Evolutionary conservation across 2,888 invertebrate species (phyloP).

Genomic region (Leptogaster cylindrica): DNA sequence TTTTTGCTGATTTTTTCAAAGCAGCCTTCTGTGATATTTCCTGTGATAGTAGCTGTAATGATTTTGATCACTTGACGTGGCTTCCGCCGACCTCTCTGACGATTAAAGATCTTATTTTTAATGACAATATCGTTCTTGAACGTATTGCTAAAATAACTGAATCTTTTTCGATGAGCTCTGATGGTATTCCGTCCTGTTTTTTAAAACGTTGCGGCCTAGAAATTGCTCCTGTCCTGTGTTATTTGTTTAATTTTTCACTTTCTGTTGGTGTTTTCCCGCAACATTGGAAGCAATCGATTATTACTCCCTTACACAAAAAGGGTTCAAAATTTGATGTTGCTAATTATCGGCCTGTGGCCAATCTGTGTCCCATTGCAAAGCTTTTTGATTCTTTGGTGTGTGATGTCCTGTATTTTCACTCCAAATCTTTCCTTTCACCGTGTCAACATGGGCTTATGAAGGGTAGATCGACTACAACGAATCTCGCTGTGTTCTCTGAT

Average conservation of each 20-base stretch:
- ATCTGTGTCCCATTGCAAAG: background rate
- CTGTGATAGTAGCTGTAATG: background rate
- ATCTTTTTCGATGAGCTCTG: background rate
- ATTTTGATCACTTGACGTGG: background rate
- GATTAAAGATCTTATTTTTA: background rate
- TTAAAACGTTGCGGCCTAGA: background rate
- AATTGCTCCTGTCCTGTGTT: background rate
- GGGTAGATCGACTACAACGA: background rate
- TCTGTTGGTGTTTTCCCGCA: background rate
- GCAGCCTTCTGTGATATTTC: background rate
- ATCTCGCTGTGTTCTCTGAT: background rate
- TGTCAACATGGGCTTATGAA: background rate
- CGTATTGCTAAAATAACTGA: background rate
- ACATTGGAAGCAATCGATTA: background rate
- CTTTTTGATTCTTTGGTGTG: background rate
- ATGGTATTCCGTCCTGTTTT: background rate
- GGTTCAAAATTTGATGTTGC: background rate
- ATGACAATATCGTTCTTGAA: background rate
- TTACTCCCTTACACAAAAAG: background rate
- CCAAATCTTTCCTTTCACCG: background rate
- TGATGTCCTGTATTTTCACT: background rate
- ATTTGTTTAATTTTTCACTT: background rate
- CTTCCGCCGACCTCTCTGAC: background rate
- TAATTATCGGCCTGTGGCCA: background rate
- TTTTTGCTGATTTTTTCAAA: background rate